These are phyloP conservation scores for Hycleus phaleratus DNA, from an alignment of 1,140 invertebrate species.

Conservation along the genomic window DNA sequence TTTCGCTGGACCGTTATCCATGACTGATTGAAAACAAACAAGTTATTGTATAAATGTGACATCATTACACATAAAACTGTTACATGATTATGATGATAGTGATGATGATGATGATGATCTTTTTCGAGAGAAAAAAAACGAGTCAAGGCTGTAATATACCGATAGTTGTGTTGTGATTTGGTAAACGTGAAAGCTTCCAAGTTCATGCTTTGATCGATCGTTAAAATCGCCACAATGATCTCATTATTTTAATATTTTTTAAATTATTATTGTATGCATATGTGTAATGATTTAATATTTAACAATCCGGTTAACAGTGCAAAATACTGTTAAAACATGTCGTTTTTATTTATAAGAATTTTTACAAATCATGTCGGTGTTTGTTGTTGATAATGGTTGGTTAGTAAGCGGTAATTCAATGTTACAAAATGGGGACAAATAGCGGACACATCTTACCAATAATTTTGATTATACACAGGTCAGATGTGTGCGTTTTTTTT, in stretches of 20 bases:
- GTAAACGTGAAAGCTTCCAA: too few species aligned
- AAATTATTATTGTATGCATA: not conserved
- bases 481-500: constrained; percentile 12
- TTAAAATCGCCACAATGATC: constrained; percentile 3
- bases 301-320: not conserved
- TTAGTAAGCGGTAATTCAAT: constrained; percentile 4
- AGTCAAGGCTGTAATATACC: constrained; percentile 2
- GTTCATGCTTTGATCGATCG: not conserved
- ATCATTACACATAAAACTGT: constrained; percentile 14
- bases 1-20: constrained; percentile 88
- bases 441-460: constrained; percentile 24
- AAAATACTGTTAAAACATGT: constrained; percentile 6
- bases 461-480: constrained; percentile 17
- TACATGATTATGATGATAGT: constrained; percentile 6
- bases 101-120: not conserved
- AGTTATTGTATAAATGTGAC: not conserved
- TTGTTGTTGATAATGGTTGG: constrained; percentile 1
- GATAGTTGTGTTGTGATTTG: too few species aligned
- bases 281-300: not conserved
- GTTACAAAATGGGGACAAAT: constrained; percentile 30
- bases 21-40: constrained; percentile 36
- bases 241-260: not conserved
- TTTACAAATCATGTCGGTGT: constrained; percentile 7
- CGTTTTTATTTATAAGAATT: not conserved
- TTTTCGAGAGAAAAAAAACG: constrained; percentile 3